Evolutionary conservation across 2,113 vertebrate species (phyloP).

Genomic region (Acinonyx jubatus): DNA sequence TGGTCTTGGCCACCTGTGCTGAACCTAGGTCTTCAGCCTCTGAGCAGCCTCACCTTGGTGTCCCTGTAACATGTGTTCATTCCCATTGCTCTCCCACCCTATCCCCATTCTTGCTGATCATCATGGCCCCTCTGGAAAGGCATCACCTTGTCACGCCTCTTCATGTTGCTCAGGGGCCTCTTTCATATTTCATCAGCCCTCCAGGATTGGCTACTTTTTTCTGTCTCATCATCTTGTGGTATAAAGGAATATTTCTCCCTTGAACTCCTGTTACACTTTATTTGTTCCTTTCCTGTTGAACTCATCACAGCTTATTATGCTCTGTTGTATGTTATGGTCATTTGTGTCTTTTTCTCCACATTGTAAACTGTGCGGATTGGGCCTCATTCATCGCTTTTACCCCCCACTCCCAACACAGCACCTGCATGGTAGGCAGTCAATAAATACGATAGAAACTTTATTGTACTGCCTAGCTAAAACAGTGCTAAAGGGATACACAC

Average conservation of each 20-base stretch:
- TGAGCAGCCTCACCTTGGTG: rapidly evolving
- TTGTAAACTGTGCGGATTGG: background rate
- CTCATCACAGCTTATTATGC: too few relatives aligned
- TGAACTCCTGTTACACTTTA: background rate
- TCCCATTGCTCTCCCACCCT: background rate
- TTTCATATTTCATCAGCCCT: background rate
- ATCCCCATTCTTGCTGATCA: background rate
- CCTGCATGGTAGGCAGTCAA: background rate
- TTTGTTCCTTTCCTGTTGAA: background rate
- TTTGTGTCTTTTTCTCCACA: background rate
- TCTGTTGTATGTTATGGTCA: background rate
- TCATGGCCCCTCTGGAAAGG: background rate
- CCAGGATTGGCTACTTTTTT: background rate
- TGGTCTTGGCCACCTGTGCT: background rate
- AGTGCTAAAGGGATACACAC: background rate
- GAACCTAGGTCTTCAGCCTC: background rate
- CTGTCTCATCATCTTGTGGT: background rate
- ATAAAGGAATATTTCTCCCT: background rate
- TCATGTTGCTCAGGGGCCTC: background rate
- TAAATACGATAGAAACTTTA: background rate
- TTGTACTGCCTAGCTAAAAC: background rate
- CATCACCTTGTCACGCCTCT: background rate
- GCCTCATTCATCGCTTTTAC: background rate
- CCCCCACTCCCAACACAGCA: too few relatives aligned
- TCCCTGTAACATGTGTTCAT: rapidly evolving